Conservation (phyloP, 2,888 invertebrate species). For the Zelleria hepariella region DNA sequence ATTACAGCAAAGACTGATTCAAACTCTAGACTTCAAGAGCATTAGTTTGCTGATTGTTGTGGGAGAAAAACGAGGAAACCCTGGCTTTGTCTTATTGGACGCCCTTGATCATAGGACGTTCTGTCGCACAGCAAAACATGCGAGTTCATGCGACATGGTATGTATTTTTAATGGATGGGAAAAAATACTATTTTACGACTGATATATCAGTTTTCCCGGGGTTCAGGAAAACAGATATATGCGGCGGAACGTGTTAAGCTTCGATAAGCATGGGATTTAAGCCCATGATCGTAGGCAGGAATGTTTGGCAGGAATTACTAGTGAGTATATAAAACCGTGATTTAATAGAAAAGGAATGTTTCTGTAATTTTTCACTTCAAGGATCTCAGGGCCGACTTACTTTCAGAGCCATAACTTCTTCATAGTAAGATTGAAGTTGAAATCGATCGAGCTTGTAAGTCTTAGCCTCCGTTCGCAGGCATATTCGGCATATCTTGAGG, state of each 20-base stretch:
- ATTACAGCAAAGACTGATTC: no score
- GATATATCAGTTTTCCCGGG: not conserved
- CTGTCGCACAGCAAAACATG: no score
- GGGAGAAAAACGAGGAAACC: no score
- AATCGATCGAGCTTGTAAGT: conserved; percentile 34
- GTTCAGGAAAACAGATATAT: not conserved
- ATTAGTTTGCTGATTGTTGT: no score
- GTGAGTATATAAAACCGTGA: no score
- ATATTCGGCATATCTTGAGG: conserved; percentile 45
- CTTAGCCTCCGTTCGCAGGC: conserved; percentile 38
- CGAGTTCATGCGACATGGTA: no score
- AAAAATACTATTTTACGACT: no score
- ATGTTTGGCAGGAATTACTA: not conserved
- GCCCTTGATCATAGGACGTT: no score
- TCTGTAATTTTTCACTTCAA: conserved; percentile 7
- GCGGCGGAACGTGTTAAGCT: not conserved
- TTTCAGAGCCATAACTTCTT: conserved; percentile 41
- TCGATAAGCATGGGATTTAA: not conserved
- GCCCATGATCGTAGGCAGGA: not conserved
- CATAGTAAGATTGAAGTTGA: conserved; percentile 42
- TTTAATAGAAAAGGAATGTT: conserved; percentile 4
- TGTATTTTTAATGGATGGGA: no score
- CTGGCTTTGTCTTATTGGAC: no score
- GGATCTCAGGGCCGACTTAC: conserved; percentile 23
- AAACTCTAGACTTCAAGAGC: no score